A percentile compares a stretch with the other conserved stretches of the same genome.
Conservation (phyloP, 2,888 invertebrate genomes). For the Lathronympha strigana region DNA sequence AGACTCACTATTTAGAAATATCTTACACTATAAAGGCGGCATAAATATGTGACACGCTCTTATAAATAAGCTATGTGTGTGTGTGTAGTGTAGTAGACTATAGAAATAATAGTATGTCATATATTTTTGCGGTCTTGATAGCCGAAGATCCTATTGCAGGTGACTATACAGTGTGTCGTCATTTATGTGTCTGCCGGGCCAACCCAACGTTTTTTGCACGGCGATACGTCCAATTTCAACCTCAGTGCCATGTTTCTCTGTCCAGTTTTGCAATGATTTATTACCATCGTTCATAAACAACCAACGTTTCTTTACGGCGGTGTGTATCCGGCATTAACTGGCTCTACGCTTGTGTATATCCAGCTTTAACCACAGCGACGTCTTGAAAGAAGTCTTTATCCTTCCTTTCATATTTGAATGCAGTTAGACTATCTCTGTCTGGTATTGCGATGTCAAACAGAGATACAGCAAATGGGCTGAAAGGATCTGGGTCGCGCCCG, state of each 20-base stretch:
- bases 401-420: conserved; percentile 42
- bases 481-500: conserved; percentile 79
- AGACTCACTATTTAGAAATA: too few species aligned
- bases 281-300: not conserved
- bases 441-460: conserved; percentile 79
- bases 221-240: not conserved
- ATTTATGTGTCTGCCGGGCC: not conserved
- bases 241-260: not conserved
- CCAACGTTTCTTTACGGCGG: not conserved
- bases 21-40: too few species aligned
- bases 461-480: conserved; percentile 76
- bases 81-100: too few species aligned
- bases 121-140: too few species aligned
- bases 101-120: too few species aligned
- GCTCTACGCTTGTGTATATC: not conserved
- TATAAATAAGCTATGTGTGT: too few species aligned
- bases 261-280: not conserved
- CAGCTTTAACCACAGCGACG: conserved; percentile 1
- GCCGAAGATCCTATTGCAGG: too few species aligned
- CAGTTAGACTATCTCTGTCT: conserved; percentile 52
- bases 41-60: too few species aligned
- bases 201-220: not conserved
- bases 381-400: conserved; percentile 29
- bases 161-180: too few species aligned
- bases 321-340: conserved; percentile 10